Evolutionary conservation across 1,140 invertebrate genomes (phyloP).

Genomic region (Drosophila pandora): DNA sequence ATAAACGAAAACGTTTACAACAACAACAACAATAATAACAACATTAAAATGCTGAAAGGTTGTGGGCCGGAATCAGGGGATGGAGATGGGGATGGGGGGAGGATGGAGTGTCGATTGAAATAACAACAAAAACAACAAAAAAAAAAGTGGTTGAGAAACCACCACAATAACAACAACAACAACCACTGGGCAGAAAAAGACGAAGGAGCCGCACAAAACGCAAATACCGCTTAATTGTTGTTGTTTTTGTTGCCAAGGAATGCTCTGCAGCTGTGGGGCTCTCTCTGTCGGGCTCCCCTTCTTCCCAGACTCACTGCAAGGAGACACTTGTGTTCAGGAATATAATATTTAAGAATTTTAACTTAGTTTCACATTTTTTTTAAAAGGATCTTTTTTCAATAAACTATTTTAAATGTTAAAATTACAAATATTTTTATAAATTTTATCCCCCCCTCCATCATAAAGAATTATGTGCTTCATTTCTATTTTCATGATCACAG

Average conservation of each 20-base stretch:
- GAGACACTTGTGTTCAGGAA: background rate
- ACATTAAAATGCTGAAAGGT: slow-evolving; percentile 6
- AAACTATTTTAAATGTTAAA: too few species aligned
- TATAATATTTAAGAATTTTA: background rate
- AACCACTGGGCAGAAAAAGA: slow-evolving; percentile 46
- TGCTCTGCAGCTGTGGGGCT: slow-evolving; percentile 72
- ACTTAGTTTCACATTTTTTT: too few species aligned
- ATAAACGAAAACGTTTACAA: slow-evolving; percentile 77
- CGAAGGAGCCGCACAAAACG: slow-evolving; percentile 69
- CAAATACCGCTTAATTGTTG: slow-evolving; percentile 59
- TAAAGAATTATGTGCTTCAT: background rate
- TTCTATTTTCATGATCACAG: background rate
- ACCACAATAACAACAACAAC: slow-evolving; percentile 20
- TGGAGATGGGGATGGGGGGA: background rate
- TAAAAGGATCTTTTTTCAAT: too few species aligned
- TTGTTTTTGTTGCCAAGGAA: slow-evolving; percentile 34
- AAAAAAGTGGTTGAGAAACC: slow-evolving; percentile 71
- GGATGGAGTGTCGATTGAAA: background rate
- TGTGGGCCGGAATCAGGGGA: background rate
- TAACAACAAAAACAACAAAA: slow-evolving; percentile 15
- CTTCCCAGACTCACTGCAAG: slow-evolving; percentile 8
- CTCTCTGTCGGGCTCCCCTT: slow-evolving; percentile 27
- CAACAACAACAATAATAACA: slow-evolving; percentile 49
- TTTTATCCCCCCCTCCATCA: background rate
- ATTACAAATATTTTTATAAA: background rate